Conservation (phyloP, 2,797 vertebrate species). For the Scarus forsteni region DNA sequence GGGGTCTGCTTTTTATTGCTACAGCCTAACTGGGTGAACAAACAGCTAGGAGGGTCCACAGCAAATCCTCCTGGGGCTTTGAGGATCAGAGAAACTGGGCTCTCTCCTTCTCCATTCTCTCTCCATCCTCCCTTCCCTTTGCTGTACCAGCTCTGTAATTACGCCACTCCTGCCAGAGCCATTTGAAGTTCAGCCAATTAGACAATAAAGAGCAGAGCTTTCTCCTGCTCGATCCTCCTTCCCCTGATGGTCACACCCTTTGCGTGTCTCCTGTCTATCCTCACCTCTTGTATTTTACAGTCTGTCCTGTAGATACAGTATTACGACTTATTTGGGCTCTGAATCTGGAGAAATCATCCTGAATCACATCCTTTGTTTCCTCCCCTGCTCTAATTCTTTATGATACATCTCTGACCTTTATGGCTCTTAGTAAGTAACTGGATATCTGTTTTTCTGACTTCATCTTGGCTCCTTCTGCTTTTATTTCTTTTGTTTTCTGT, state of each 20-base stretch:
- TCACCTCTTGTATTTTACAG: slow-evolving; percentile 29
- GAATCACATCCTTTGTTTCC: slow-evolving; percentile 46
- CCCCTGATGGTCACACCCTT: slow-evolving; percentile 58
- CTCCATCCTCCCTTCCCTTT: slow-evolving; percentile 42
- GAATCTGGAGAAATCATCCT: slow-evolving; percentile 28
- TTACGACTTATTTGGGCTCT: slow-evolving; percentile 29
- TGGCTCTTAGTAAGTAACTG: slow-evolving; percentile 30
- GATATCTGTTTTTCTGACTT: slow-evolving; percentile 44
- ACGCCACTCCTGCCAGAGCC: slow-evolving; percentile 61
- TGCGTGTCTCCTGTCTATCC: slow-evolving; percentile 37
- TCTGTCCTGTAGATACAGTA: slow-evolving; percentile 24
- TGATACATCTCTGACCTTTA: slow-evolving; percentile 20
- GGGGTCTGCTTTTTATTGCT: slow-evolving; percentile 28
- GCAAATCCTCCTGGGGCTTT: slow-evolving; percentile 36
- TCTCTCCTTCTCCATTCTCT: slow-evolving; percentile 46
- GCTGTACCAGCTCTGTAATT: slow-evolving; percentile 73
- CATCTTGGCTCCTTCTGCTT: slow-evolving; percentile 42
- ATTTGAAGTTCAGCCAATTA: slow-evolving; percentile 81
- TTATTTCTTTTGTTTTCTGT: slow-evolving; percentile 19
- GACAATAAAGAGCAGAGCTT: slow-evolving; percentile 75
- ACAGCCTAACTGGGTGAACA: slow-evolving; percentile 33
- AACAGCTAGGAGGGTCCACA: slow-evolving; percentile 55
- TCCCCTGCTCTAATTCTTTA: slow-evolving; percentile 13
- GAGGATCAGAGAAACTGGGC: slow-evolving; percentile 50
- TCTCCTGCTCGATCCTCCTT: slow-evolving; percentile 42